These are phyloP conservation scores for Rachycentron canadum DNA, from an alignment of 2,797 vertebrate species.

Conservation along the genomic window DNA sequence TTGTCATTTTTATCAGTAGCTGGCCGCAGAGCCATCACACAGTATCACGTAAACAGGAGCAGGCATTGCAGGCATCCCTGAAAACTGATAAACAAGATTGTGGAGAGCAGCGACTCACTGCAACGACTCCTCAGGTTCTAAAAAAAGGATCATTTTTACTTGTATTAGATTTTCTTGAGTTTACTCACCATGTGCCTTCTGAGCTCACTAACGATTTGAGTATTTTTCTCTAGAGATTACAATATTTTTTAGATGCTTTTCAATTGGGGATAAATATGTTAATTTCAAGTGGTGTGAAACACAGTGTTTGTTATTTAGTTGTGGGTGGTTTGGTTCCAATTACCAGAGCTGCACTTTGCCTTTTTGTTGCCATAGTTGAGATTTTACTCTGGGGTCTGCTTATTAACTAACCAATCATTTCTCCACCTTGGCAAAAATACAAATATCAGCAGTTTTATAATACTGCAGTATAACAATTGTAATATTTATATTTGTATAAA, in stretches of 20 bases:
- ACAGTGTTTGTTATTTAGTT: neutral
- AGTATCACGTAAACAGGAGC: constrained; percentile 48
- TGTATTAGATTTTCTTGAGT: constrained; percentile 19
- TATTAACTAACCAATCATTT: neutral
- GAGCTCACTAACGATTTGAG: neutral
- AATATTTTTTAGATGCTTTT: constrained; percentile 20
- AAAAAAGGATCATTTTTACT: constrained; percentile 6
- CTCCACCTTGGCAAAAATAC: neutral
- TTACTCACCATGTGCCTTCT: constrained; percentile 7
- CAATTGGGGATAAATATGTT: constrained; percentile 14
- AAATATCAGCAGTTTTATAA: constrained; percentile 1
- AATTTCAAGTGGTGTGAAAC: constrained; percentile 7
- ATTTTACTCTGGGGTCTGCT: constrained; percentile 6
- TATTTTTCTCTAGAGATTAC: neutral
- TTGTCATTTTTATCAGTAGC: constrained; percentile 64
- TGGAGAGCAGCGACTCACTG: constrained; percentile 18
- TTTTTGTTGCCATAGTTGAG: neutral
- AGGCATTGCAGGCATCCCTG: constrained; percentile 29
- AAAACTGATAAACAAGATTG: constrained; percentile 58
- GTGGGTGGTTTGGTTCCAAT: constrained; percentile 20
- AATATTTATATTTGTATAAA: neutral
- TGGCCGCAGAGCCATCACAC: constrained; percentile 35
- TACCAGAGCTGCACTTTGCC: constrained; percentile 1
- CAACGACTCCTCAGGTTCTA: neutral
- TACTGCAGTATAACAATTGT: neutral